Conservation (phyloP, 2,797 vertebrate genomes). For the Gadopsis marmoratus region DNA sequence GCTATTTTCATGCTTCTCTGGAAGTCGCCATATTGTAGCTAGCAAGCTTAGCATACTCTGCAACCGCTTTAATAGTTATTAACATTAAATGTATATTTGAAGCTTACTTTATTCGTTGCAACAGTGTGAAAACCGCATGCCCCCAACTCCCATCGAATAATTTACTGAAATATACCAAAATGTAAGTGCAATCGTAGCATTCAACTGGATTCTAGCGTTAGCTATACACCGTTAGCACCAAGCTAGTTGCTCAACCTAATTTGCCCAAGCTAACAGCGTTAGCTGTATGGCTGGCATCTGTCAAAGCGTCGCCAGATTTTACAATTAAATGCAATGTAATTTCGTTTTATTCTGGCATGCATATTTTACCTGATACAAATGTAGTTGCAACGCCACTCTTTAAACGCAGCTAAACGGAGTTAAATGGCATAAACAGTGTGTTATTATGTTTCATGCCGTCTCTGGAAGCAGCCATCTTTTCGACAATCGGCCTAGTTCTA, state of each 20-base stretch:
- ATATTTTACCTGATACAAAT: slow-evolving; percentile 56
- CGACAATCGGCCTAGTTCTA: slow-evolving; percentile 82
- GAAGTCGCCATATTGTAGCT: slow-evolving; percentile 88
- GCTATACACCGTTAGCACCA: slow-evolving; percentile 58
- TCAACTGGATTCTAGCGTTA: slow-evolving; percentile 25
- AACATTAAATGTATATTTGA: background rate
- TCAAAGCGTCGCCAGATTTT: slow-evolving; percentile 66
- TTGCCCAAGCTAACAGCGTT: slow-evolving; percentile 70
- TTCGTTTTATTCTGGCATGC: slow-evolving; percentile 33
- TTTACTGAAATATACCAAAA: background rate
- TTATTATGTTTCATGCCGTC: slow-evolving; percentile 86
- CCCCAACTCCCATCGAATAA: background rate
- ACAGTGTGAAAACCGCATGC: accelerated
- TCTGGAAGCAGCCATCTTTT: slow-evolving; percentile 91
- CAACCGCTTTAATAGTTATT: slow-evolving; percentile 33
- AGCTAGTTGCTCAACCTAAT: slow-evolving; percentile 68
- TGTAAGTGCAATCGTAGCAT: background rate
- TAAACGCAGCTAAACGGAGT: slow-evolving; percentile 40
- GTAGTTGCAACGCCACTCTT: slow-evolving; percentile 25
- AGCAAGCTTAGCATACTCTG: slow-evolving; percentile 66
- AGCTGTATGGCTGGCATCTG: slow-evolving; percentile 73
- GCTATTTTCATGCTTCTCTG: slow-evolving; percentile 87
- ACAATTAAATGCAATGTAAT: slow-evolving; percentile 71
- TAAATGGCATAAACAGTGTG: slow-evolving; percentile 60
- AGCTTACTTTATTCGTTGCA: background rate